Base-by-base conservation (phyloP, 1,140 invertebrate species). In the Homalodisca vitripennis region DNA sequence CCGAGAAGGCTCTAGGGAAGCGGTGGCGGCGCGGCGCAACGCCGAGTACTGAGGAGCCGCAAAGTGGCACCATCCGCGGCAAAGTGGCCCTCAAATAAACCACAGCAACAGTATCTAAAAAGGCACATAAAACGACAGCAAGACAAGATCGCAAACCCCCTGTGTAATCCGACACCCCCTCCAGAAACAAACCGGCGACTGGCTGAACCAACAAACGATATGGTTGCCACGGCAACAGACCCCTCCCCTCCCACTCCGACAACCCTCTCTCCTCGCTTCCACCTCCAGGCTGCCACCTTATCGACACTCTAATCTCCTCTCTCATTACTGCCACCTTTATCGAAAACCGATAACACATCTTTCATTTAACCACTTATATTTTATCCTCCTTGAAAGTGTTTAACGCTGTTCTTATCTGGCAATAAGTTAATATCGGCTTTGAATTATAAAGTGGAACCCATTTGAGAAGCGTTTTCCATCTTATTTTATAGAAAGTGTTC, bases 181-280 rank as follows among this genome's bases (percentile, higher is more conserved):
- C 32, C 29, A 41, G 27, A 62, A 62, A 24, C 20, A 62, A 24
- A 62, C 20, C 13, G 22, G 55, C 3, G 62, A 46, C 20, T 64
- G 34, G 62, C 72, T 73, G 72, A 71, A 66, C 69, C 68, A 73
- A 73, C 70, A 73, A 62, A 51, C 70, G 72, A 73, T 73, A 73
- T 70, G 55, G 72, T 73, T 47, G n/a, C 41, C 68, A 73, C 70
- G 65, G 70, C 1, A 65, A 73, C 72, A 62, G 41, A 26, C 66
- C 66, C 66, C 66, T 51, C 66, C 66, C 41, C 26, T 31, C 29
- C 48, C 66, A 27, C 30, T 27, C 3, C n/a, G n/a, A n/a, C n/a
- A n/a, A n/a, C n/a, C n/a, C 17, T 41, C 34, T 41, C 6, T 26
- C 55, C 48, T 20, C 63, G 31, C 27, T 46, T 10, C 17, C 34